Conservation (phyloP, 1,140 invertebrate species). For the Drosophila grimshawi region DNA sequence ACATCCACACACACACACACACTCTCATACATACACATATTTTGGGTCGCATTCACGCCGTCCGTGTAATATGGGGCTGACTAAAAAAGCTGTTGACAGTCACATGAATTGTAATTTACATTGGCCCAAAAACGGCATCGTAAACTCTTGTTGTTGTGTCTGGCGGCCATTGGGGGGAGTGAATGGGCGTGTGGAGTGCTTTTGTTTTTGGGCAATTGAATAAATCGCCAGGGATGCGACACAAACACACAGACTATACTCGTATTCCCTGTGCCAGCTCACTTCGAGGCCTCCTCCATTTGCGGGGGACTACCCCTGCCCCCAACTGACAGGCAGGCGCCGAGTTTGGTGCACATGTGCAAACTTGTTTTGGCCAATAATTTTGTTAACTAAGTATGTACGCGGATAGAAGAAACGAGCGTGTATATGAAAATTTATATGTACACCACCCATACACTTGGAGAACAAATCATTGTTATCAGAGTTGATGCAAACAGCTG, state of each 20-base stretch:
- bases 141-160: conserved; percentile 29
- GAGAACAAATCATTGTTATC: background rate
- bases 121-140: conserved; percentile 17
- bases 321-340: conserved; percentile 1
- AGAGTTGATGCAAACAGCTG: too few relatives aligned
- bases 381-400: conserved; percentile 7
- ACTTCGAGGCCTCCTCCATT: background rate
- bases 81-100: conserved; percentile 38
- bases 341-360: conserved; percentile 21
- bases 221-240: conserved; percentile 29
- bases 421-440: conserved; percentile 11
- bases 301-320: background rate
- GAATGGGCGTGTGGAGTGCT: too few relatives aligned
- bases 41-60: background rate
- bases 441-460: background rate
- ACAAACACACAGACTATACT: background rate
- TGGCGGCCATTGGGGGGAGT: background rate
- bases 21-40: background rate
- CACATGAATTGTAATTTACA: conserved; percentile 40
- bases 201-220: conserved; percentile 30
- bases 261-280: background rate
- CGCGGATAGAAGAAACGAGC: background rate
- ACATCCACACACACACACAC: too few relatives aligned
- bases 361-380: conserved; percentile 30
- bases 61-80: background rate